A percentile compares a stretch with the other conserved stretches of the same genome.
These are phyloP conservation scores for Microcaecilia unicolor DNA, from an alignment of 2,797 vertebrate genomes.

Conservation along the genomic window DNA sequence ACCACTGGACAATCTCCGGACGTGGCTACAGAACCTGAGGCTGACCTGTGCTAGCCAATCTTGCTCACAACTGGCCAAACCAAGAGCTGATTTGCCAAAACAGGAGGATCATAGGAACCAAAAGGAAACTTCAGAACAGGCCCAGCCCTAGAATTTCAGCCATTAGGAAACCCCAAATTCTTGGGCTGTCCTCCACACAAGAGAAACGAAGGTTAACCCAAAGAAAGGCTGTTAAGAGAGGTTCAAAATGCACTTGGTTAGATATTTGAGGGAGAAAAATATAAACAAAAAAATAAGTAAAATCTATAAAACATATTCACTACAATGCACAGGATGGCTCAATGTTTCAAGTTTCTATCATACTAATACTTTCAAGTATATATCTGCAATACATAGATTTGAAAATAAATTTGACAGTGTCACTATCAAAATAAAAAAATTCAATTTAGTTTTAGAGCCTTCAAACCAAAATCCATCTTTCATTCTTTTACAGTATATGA, in stretches of 20 bases:
- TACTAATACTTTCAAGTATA: not conserved
- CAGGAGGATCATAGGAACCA: constrained; percentile 92
- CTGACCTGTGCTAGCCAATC: constrained; percentile 94
- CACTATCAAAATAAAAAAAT: no score
- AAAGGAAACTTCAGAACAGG: constrained; percentile 90
- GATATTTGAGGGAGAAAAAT: constrained; percentile 35
- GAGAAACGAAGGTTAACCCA: constrained; percentile 64
- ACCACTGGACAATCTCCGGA: constrained; percentile 56
- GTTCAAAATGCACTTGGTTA: constrained; percentile 66
- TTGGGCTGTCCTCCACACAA: constrained; percentile 63
- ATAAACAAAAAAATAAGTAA: constrained; percentile 29
- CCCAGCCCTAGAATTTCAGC: constrained; percentile 67
- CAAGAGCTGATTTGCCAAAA: constrained; percentile 92
- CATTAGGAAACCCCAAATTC: constrained; percentile 50
- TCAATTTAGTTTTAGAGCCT: no score
- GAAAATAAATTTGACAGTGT: no score
- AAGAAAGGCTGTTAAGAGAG: constrained; percentile 74
- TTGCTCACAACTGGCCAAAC: constrained; percentile 72
- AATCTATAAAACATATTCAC: constrained; percentile 25
- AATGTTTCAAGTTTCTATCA: constrained; percentile 17
- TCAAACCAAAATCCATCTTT: no score
- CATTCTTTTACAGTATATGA: no score
- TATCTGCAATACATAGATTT: no score
- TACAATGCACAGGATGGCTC: constrained; percentile 19
- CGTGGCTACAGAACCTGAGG: constrained; percentile 73